phyloP scores from a whole-genome alignment of 2,888 invertebrate species.

The Erebia palarica region DNA sequence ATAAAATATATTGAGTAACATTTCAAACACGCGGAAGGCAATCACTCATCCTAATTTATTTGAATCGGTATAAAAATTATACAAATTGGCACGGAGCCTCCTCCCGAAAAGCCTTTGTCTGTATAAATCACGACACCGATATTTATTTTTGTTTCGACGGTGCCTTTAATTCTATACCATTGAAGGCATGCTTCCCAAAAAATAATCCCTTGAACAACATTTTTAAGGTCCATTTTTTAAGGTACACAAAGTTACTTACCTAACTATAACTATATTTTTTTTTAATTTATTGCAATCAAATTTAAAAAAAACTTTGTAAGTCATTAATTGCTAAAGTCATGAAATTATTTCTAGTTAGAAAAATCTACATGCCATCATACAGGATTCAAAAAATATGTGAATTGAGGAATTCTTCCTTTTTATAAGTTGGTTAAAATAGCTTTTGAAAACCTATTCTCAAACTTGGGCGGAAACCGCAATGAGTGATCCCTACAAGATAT shows the following conservation, averaged over 20 bases:
- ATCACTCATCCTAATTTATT: conserved; percentile 28
- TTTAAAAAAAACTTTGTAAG: too few relatives aligned
- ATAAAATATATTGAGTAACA: conserved; percentile 8
- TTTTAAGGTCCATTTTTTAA: background rate
- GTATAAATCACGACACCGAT: conserved; percentile 24
- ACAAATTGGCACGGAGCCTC: conserved; percentile 31
- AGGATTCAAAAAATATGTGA: too few relatives aligned
- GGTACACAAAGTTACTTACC: background rate
- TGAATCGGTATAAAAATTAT: conserved; percentile 36
- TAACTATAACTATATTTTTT: too few relatives aligned
- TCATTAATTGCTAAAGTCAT: too few relatives aligned
- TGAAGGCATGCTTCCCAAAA: conserved; percentile 9
- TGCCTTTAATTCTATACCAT: conserved; percentile 19
- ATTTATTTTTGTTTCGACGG: conserved; percentile 21
- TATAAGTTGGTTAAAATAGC: too few relatives aligned
- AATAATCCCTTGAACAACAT: background rate
- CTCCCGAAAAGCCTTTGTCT: conserved; percentile 22
- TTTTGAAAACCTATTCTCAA: too few relatives aligned
- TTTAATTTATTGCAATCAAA: too few relatives aligned
- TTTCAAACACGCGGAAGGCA: conserved; percentile 19
- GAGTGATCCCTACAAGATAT: too few relatives aligned
- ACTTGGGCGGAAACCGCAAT: too few relatives aligned
- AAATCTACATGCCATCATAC: too few relatives aligned
- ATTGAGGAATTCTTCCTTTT: too few relatives aligned
- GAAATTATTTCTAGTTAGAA: too few relatives aligned